These are phyloP conservation scores for Hyperoodon ampullatus DNA, from an alignment of 2,113 vertebrate species.

Conservation along the genomic window DNA sequence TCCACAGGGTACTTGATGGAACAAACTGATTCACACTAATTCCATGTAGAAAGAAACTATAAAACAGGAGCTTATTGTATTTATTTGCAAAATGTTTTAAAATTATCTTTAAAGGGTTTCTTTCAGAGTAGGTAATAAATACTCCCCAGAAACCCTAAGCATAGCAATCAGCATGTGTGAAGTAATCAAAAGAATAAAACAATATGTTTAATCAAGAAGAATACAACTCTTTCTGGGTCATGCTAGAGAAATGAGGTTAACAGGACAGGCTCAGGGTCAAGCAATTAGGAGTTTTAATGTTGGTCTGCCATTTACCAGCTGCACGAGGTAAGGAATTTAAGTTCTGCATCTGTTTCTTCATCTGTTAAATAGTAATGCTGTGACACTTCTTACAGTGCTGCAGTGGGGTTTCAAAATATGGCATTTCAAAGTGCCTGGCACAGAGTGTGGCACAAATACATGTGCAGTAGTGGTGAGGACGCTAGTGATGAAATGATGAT, in stretches of 20 bases:
- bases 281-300: not conserved
- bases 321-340: not conserved
- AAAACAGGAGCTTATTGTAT: not conserved
- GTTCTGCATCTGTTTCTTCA: not conserved
- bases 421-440: not conserved
- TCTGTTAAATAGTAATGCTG: not conserved
- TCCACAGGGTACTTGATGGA: not conserved
- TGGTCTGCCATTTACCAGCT: not conserved
- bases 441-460: rapidly evolving
- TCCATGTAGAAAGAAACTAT: not conserved
- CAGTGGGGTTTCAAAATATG: not conserved
- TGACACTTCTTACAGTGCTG: not conserved
- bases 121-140: conserved; percentile 24
- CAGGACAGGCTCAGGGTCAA: not conserved
- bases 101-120: not conserved
- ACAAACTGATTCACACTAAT: not conserved
- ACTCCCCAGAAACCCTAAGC: not conserved
- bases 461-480: rapidly evolving
- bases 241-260: not conserved
- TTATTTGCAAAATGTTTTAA: not conserved
- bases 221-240: not conserved
- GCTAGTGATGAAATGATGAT: too few relatives aligned
- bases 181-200: not conserved
- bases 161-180: not conserved
- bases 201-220: not conserved